phyloP scores from a whole-genome alignment of 2,113 vertebrate genomes.

The Zingel zingel region DNA sequence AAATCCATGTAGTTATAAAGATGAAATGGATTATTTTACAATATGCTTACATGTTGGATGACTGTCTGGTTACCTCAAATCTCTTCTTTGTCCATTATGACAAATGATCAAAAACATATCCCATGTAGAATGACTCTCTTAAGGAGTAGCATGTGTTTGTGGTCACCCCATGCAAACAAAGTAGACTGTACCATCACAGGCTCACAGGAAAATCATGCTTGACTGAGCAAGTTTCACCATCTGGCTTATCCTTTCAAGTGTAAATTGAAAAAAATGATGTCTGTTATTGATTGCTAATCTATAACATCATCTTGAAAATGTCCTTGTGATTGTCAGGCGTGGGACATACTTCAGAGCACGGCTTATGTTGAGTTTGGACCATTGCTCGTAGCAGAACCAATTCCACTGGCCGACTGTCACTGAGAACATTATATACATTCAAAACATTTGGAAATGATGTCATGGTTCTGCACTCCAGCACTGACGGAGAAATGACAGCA shows the following conservation, averaged over 20 bases:
- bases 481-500: slow-evolving; percentile 57
- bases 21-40: slow-evolving; percentile 58
- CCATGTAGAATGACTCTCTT: slow-evolving; percentile 37
- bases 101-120: slow-evolving; percentile 66
- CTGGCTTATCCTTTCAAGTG: slow-evolving; percentile 68
- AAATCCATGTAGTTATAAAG: slow-evolving; percentile 38
- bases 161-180: slow-evolving; percentile 66
- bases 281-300: slow-evolving; percentile 72
- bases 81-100: slow-evolving; percentile 51
- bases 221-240: slow-evolving; percentile 57
- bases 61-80: slow-evolving; percentile 45
- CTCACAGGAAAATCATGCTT: slow-evolving; percentile 39
- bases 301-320: slow-evolving; percentile 60
- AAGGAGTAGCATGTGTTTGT: slow-evolving; percentile 74
- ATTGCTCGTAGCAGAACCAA: slow-evolving; percentile 40
- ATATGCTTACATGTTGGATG: slow-evolving; percentile 28
- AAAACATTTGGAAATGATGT: slow-evolving; percentile 69
- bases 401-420: slow-evolving; percentile 49
- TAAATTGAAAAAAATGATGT: slow-evolving; percentile 60
- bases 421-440: slow-evolving; percentile 61
- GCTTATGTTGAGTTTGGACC: slow-evolving; percentile 42
- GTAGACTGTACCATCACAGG: slow-evolving; percentile 17
- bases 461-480: slow-evolving; percentile 50
- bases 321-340: slow-evolving; percentile 36
- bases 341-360: slow-evolving; percentile 56